Evolutionary conservation across 2,888 invertebrate genomes (phyloP).

Genomic region (Tetropium fuscum): DNA sequence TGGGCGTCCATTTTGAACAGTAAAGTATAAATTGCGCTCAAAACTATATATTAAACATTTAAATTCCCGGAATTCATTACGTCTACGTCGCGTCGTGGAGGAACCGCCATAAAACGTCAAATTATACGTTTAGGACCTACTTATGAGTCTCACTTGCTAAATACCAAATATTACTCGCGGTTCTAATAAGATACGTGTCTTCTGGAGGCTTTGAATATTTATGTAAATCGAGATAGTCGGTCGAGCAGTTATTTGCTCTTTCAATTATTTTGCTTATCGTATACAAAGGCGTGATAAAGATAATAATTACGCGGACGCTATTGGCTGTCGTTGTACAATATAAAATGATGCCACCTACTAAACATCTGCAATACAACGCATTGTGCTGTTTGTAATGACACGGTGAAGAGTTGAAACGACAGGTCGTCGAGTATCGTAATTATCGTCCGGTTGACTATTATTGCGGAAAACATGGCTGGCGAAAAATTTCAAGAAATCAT

Average conservation of each 20-base stretch:
- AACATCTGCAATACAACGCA: constrained; percentile 38
- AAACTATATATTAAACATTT: constrained; percentile 11
- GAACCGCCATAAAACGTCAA: constrained; percentile 21
- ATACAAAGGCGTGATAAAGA: constrained; percentile 23
- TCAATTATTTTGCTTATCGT: constrained; percentile 7
- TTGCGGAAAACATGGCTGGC: background rate
- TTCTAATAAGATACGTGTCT: constrained; percentile 5
- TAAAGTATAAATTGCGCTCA: constrained; percentile 4
- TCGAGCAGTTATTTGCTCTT: background rate
- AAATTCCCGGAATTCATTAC: constrained; percentile 19
- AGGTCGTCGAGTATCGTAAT: background rate
- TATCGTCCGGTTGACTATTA: background rate
- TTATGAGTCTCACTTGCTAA: background rate
- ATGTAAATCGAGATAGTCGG: constrained; percentile 1
- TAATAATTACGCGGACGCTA: constrained; percentile 20
- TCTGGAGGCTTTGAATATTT: background rate
- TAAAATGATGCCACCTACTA: constrained; percentile 41
- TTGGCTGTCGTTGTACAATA: constrained; percentile 35
- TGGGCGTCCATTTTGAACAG: constrained; percentile 14
- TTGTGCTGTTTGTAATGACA: constrained; percentile 10
- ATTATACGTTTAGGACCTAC: constrained; percentile 19
- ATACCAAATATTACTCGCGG: constrained; percentile 5
- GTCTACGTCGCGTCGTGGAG: background rate
- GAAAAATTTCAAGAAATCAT: constrained; percentile 9
- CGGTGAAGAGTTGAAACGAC: constrained; percentile 8